Percentiles rank a stretch among this genome's conserved stretches.
Evolutionary conservation across 2,888 invertebrate genomes (phyloP).

Genomic region (Drosophila imparisetae): DNA sequence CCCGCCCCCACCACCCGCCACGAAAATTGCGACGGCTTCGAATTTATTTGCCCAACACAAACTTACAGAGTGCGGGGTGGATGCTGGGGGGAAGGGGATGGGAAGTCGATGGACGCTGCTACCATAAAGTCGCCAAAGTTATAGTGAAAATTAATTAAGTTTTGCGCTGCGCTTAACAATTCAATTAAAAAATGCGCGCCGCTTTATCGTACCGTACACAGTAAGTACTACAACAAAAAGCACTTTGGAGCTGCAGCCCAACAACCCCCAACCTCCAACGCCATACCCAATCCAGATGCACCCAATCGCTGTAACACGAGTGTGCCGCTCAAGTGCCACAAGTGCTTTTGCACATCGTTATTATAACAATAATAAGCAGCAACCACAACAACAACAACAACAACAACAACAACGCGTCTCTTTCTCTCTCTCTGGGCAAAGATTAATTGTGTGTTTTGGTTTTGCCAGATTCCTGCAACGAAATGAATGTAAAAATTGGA

Average conservation of each 20-base stretch:
- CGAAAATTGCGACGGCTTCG: conserved; percentile 61
- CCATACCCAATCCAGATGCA: conserved; percentile 26
- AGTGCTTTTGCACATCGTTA: conserved; percentile 84
- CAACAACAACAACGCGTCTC: conserved; percentile 21
- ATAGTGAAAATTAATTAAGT: conserved; percentile 78
- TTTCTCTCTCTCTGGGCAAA: conserved; percentile 59
- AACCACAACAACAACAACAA: conserved; percentile 15
- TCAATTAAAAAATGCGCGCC: conserved; percentile 71
- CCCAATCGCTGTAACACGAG: conserved; percentile 45
- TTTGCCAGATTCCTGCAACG: conserved; percentile 55
- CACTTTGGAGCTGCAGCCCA: conserved; percentile 56
- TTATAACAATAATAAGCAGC: conserved; percentile 83
- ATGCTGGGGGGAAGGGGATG: background rate
- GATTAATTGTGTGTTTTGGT: conserved; percentile 81
- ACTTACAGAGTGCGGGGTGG: conserved; percentile 22
- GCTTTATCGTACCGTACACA: conserved; percentile 61
- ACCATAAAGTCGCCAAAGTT: conserved; percentile 77
- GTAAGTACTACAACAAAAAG: conserved; percentile 68
- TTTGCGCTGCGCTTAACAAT: conserved; percentile 79
- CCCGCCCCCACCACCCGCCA: conserved; percentile 9
- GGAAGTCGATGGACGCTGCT: conserved; percentile 2
- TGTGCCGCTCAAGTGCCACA: conserved; percentile 75
- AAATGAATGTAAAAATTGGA: conserved; percentile 67
- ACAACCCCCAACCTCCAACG: background rate
- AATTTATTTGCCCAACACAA: conserved; percentile 67